Percentiles rank a stretch among this genome's conserved stretches.
Conservation (phyloP, 2,888 invertebrate species). For the Pheosia gnoma region DNA sequence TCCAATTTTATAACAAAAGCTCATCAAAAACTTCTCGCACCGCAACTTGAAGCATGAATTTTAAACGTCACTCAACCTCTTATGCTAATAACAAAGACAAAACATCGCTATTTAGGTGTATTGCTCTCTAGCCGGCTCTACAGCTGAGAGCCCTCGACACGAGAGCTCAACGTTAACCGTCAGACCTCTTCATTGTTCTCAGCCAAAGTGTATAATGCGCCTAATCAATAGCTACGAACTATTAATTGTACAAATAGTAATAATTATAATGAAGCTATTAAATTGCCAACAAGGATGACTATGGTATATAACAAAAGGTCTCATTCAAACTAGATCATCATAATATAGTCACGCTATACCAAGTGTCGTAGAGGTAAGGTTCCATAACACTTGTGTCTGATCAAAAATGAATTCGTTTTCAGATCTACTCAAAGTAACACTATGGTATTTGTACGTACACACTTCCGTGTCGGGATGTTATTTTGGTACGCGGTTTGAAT, state of each 20-base stretch:
- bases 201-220: not conserved
- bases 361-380: too few relatives aligned
- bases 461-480: too few relatives aligned
- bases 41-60: not conserved
- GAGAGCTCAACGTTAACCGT: slow-evolving; percentile 16
- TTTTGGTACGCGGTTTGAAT: too few relatives aligned
- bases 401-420: not conserved
- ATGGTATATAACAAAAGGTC: too few relatives aligned
- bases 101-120: slow-evolving; percentile 22
- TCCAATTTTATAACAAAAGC: too few relatives aligned
- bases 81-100: not conserved
- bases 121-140: slow-evolving; percentile 31
- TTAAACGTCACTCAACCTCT: not conserved
- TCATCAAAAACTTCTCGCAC: not conserved
- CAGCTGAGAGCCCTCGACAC: slow-evolving; percentile 23
- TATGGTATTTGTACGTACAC: too few relatives aligned
- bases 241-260: not conserved
- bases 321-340: too few relatives aligned
- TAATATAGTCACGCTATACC: too few relatives aligned
- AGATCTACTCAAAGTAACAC: not conserved
- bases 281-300: too few relatives aligned
- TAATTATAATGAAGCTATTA: too few relatives aligned
- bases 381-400: too few relatives aligned
- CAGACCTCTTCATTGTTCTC: slow-evolving; percentile 5
- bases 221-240: not conserved